Evolutionary conservation across 1,140 invertebrate species (phyloP).

Genomic region (Zophobas morio): DNA sequence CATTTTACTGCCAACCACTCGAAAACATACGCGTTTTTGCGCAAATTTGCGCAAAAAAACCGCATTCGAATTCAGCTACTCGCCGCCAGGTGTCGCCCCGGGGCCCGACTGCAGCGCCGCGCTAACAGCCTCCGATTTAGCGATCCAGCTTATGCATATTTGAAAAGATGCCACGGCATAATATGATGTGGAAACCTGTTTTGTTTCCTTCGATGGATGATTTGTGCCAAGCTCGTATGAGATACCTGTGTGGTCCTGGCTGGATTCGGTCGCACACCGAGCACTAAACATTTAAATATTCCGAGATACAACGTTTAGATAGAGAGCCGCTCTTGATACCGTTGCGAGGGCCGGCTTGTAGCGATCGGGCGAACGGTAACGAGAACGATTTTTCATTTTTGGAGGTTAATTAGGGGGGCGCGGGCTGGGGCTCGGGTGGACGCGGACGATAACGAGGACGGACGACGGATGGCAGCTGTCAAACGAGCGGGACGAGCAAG

Average conservation of each 20-base stretch:
- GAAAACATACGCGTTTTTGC: too few relatives aligned
- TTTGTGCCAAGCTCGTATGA: constrained; percentile 47
- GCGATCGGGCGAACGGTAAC: constrained; percentile 13
- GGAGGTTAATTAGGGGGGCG: neutral
- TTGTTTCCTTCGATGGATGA: constrained; percentile 52
- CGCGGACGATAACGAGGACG: neutral
- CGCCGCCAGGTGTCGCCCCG: too few relatives aligned
- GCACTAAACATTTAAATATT: constrained; percentile 55
- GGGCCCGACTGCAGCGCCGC: too few relatives aligned
- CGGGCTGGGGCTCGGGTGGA: too few relatives aligned
- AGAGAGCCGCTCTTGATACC: constrained; percentile 47
- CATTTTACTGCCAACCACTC: too few relatives aligned
- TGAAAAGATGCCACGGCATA: constrained; percentile 19
- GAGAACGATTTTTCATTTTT: constrained; percentile 39
- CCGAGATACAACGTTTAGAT: constrained; percentile 51
- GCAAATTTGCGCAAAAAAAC: too few relatives aligned
- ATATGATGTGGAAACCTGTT: constrained; percentile 50
- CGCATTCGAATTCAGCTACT: too few relatives aligned
- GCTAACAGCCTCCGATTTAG: neutral
- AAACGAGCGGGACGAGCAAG: neutral
- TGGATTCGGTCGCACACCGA: constrained; percentile 49
- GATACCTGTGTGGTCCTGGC: constrained; percentile 51
- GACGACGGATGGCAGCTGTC: neutral
- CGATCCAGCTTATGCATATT: constrained; percentile 46
- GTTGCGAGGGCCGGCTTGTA: constrained; percentile 27